A percentile compares a stretch with the other conserved stretches of the same genome.
Evolutionary conservation across 2,113 vertebrate genomes (phyloP).

Genomic region (Fukomys damarensis): DNA sequence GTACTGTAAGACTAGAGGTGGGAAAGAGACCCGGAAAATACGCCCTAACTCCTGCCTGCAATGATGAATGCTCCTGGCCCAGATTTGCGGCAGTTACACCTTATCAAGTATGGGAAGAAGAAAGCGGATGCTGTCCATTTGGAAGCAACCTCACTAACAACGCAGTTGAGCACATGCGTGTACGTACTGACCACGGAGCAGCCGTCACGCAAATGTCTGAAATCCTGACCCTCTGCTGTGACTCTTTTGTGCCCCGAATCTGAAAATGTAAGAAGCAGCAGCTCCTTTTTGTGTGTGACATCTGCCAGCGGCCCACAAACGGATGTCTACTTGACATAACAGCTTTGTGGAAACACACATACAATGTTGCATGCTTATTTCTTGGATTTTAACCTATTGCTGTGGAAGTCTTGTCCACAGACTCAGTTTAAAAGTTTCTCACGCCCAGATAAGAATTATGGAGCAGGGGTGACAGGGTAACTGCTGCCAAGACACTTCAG

Average conservation of each 20-base stretch:
- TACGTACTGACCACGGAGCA: neutral
- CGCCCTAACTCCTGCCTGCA: neutral
- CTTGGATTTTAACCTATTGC: conserved; percentile 64
- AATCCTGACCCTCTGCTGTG: neutral
- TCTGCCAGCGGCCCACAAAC: neutral
- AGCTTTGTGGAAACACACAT: conserved; percentile 45
- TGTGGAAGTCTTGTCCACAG: neutral
- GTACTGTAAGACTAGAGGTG: neutral
- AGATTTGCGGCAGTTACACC: neutral
- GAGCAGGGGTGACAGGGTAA: conserved; percentile 19
- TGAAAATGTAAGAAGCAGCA: neutral
- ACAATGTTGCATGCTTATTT: conserved; percentile 49
- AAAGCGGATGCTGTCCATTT: neutral
- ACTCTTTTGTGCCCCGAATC: neutral
- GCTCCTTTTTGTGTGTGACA: neutral
- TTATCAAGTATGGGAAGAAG: neutral
- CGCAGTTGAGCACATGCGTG: neutral
- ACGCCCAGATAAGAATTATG: conserved; percentile 62
- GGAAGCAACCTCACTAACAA: neutral
- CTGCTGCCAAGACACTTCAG: neutral
- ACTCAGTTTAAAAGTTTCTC: conserved; percentile 50
- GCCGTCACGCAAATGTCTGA: neutral
- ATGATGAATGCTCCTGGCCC: neutral
- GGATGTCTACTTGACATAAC: conserved; percentile 11
- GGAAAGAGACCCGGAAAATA: neutral